A percentile compares a stretch with the other conserved stretches of the same genome.
Evolutionary conservation across 2,888 invertebrate genomes (phyloP).

Genomic region (Lathronympha strigana): DNA sequence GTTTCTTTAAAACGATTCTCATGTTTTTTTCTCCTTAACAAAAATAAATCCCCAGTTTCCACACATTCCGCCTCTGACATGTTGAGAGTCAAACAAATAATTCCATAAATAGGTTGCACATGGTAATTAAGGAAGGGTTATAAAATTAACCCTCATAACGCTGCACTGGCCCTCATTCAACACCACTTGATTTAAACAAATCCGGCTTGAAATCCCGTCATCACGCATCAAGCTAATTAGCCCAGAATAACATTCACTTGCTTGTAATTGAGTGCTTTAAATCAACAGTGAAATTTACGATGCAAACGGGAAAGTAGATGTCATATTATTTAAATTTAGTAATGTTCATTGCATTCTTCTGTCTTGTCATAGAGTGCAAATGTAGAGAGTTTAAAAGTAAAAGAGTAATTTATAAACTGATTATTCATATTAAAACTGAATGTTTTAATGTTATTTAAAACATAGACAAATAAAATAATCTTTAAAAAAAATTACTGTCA

Average conservation of each 20-base stretch:
- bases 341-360: no score
- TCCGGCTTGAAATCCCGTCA: slow-evolving; percentile 1
- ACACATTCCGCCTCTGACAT: slow-evolving; percentile 7
- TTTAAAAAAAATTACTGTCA: background rate
- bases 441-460: background rate
- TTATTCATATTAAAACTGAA: background rate
- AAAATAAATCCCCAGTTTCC: slow-evolving; percentile 7
- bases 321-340: background rate
- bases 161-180: slow-evolving; percentile 16
- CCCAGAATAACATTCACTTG: slow-evolving; percentile 26
- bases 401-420: background rate
- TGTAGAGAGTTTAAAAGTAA: background rate
- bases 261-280: slow-evolving; percentile 26
- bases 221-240: slow-evolving; percentile 3
- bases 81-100: slow-evolving; percentile 33
- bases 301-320: background rate
- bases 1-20: background rate
- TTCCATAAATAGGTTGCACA: slow-evolving; percentile 32
- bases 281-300: slow-evolving; percentile 11
- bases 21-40: background rate
- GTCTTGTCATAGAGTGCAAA: background rate
- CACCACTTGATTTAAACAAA: slow-evolving; percentile 29
- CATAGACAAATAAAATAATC: background rate
- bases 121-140: slow-evolving; percentile 30
- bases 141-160: slow-evolving; percentile 32